Base-by-base conservation (phyloP, 2,888 invertebrate genomes). In the Eilema depressum region DNA sequence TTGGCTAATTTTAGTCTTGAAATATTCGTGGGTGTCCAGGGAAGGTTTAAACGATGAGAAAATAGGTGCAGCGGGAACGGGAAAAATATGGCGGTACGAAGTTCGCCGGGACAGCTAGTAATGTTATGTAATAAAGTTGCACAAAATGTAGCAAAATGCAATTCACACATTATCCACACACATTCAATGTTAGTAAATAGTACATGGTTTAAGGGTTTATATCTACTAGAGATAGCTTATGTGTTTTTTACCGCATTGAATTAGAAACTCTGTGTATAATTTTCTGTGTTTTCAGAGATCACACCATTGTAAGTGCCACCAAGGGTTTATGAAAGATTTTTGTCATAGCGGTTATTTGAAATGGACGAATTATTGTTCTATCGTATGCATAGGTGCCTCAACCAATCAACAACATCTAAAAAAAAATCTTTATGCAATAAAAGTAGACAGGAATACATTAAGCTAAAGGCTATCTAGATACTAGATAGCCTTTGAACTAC, bases 311-410 rank as follows among this genome's bases (percentile, higher is more conserved):
- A 26, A 63, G 63, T 63, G 63, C 63, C 63, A 63, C 63, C 20
- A 63, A 41, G 25, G 30, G 25, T 63, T 63, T 63, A 63, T 41
- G 41, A 25, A 63, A 63, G 63, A 41, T 12, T 63, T 11, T 41
- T 63, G 8, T 23, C 23, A 7, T 47, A 20, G 1, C 8, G 7
- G 20, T 47, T 7, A 47, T 41, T 41, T 47, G 1, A 20, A 47
- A 47, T n/a, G 20, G 10, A 47, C 20, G 20, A 47, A n/a, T 3
- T 53, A 53, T 53, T n/a, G n/a, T 53, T 10, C 10, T 20, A n/a
- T 20, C 10, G 5, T 20, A 47, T 7, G 5, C 47, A 47, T 47
- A 20, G 20, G 7, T 47, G 47, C 7, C 3, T 47, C 20, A 47
- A 47, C 17, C n/a, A 53, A n/a, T 53, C 8, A 47, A 20, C 4